Conservation (phyloP, 2,797 vertebrate species). For the Gadopsis bispinosus region DNA sequence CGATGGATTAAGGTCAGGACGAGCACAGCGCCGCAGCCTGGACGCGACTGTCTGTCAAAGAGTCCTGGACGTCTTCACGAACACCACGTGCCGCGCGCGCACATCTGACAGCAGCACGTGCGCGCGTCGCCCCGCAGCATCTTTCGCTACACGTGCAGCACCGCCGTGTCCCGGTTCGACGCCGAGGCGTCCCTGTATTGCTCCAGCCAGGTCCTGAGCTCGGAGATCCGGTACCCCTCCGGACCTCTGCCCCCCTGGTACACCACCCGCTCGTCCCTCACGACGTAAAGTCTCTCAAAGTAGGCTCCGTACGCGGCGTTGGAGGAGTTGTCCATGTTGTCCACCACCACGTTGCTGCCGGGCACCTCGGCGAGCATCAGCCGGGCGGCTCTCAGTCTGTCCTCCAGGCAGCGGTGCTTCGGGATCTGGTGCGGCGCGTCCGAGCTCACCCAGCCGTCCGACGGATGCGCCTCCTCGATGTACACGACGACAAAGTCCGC, state of each 20-base stretch:
- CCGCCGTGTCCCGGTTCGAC: constrained; percentile 75
- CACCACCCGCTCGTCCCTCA: constrained; percentile 91
- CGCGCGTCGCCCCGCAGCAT: constrained; percentile 11
- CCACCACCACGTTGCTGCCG: constrained; percentile 92
- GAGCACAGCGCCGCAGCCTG: constrained; percentile 58
- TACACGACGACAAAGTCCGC: constrained; percentile 97
- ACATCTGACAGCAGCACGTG: constrained; percentile 70
- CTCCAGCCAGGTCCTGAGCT: constrained; percentile 93
- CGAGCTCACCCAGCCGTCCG: constrained; percentile 97
- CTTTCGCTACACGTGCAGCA: constrained; percentile 89
- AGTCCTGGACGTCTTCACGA: constrained; percentile 57
- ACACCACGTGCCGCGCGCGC: constrained; percentile 63
- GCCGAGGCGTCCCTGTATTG: constrained; percentile 87
- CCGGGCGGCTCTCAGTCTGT: constrained; percentile 91
- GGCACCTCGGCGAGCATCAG: constrained; percentile 90
- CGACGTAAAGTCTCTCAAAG: constrained; percentile 96
- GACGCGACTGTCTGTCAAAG: constrained; percentile 43
- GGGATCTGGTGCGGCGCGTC: constrained; percentile 96
- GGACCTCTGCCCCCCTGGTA: constrained; percentile 96
- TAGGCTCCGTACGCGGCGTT: constrained; percentile 97
- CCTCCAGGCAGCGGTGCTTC: constrained; percentile 94
- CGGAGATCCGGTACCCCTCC: constrained; percentile 96
- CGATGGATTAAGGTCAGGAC: constrained; percentile 64
- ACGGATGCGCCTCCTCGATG: constrained; percentile 98
- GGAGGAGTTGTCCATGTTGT: constrained; percentile 97